phyloP scores from a whole-genome alignment of 2,888 invertebrate genomes.

The Apotomis turbidana region DNA sequence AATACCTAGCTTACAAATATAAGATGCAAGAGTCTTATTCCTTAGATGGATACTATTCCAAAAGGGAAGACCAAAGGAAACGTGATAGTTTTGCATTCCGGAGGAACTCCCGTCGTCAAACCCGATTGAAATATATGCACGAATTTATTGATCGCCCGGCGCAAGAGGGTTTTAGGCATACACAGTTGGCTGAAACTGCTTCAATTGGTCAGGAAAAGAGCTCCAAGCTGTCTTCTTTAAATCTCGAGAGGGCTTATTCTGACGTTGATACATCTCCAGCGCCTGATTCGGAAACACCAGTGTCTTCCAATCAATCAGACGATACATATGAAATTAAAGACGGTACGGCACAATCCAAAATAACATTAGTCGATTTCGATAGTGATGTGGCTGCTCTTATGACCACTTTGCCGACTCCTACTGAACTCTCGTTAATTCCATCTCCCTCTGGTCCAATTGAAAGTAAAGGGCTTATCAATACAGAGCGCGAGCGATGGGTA shows the following conservation, averaged over 20 bases:
- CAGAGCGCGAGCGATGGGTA: no score
- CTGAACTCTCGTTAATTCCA: background rate
- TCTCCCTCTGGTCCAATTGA: background rate
- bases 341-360: background rate
- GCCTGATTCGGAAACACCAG: background rate
- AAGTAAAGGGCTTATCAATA: no score
- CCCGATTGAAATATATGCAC: background rate
- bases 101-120: background rate
- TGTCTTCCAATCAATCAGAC: background rate
- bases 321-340: background rate
- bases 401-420: background rate
- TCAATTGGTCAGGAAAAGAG: background rate
- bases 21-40: conserved; percentile 18
- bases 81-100: background rate
- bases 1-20: conserved; percentile 25
- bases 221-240: background rate
- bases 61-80: background rate
- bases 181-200: conserved; percentile 12
- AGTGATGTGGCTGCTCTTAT: background rate
- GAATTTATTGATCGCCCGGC: background rate
- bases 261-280: background rate
- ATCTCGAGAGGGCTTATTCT: conserved; percentile 12
- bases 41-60: background rate
- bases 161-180: conserved; percentile 7
- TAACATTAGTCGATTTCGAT: conserved; percentile 1